Evolutionary conservation across 2,888 invertebrate genomes (phyloP), one percentile per base, ranked within the genome.

Genomic region (Ypsolopha sequella): DNA sequence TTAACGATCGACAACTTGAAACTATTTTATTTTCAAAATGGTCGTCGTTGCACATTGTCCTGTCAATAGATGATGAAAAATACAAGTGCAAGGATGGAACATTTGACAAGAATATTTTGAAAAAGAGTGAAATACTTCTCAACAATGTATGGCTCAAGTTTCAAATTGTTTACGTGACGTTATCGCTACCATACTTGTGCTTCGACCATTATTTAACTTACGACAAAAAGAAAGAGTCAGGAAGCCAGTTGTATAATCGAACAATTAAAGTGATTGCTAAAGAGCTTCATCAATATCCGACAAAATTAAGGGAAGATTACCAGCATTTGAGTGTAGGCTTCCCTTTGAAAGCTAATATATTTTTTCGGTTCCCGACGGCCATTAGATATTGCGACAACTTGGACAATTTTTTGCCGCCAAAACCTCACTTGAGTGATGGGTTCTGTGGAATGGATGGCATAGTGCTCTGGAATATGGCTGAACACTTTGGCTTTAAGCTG

Each of bases 391-490:
- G 77, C 52, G 43, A 60, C 1, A 55, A 60, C 7, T 56, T 70
- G n/a, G 53, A 58, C 24, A 56, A 62, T 24, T 72, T 68, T 50
- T 47, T 60, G 6, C 61, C 56, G 8, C 48, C 61, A 9, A 58
- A 66, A 36, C 48, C 53, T 1, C 56, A 55, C n/a, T 35, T 57
- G 3, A 64, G 63, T 2, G 53, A 57, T 36, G 64, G 66, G 1
- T 68, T 58, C 34, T 77, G 76, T 52, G 77, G 77, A 2, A 51
- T 73, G 50, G 77, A 77, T 14, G 73, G 66, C 6, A 53, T 76
- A 50, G 53, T 73, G 1, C 68, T 75, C 69, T 56, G 66, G 9
- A 71, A 75, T 52, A 55, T 66, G 9, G 50, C 76, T 0, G 52
- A 58, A 3, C 52, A 69, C 57, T 68, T 69, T 39, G 58, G 65